Percentiles rank a stretch among this genome's conserved stretches.
Evolutionary conservation across 2,113 vertebrate species (phyloP).

Genomic region (Carassius carassius): DNA sequence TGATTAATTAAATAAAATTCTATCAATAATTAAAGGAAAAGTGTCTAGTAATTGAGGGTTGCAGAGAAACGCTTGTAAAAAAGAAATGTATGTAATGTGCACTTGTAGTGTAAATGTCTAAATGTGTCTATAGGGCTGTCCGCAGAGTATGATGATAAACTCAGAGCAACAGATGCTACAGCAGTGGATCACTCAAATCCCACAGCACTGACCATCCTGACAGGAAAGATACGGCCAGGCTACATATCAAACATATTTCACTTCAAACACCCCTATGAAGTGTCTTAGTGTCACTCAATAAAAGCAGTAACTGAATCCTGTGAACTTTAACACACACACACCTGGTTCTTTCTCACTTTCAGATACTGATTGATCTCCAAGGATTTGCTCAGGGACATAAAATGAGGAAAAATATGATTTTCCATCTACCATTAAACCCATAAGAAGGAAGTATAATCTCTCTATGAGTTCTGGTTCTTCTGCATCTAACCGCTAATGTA

Average conservation of each 20-base stretch:
- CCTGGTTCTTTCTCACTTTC: background rate
- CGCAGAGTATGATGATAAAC: background rate
- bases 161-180: background rate
- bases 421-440: background rate
- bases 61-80: background rate
- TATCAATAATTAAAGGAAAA: background rate
- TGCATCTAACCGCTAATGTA: background rate
- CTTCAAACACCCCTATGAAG: background rate
- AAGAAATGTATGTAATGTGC: background rate
- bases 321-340: constrained; percentile 3
- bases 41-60: background rate
- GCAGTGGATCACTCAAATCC: background rate
- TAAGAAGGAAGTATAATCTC: background rate
- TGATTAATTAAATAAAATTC: background rate
- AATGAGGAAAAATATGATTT: background rate
- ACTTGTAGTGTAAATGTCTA: background rate
- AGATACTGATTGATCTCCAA: background rate
- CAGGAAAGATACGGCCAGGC: background rate
- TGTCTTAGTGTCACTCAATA: background rate
- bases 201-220: background rate
- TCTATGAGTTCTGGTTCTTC: too few relatives aligned
- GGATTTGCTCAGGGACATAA: background rate
- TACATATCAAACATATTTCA: constrained; percentile 11
- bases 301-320: constrained; percentile 4
- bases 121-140: background rate